These are phyloP conservation scores for Metopolophium dirhodum DNA, from an alignment of 1,140 invertebrate genomes.

Conservation along the genomic window DNA sequence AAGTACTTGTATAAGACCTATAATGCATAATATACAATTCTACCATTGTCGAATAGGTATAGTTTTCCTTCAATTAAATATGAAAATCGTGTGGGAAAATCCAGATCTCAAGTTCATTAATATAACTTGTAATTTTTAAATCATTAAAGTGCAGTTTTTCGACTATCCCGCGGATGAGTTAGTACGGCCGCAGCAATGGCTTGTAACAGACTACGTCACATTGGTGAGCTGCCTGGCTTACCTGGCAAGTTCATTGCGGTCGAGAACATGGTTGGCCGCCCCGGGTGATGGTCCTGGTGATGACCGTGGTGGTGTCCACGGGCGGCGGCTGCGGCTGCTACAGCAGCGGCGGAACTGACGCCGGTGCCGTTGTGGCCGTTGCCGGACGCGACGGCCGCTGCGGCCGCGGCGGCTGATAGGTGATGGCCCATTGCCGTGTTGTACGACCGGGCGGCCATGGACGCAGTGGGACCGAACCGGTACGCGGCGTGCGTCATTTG, in stretches of 20 bases:
- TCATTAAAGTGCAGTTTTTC: no score
- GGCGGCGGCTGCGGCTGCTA: slow-evolving; percentile 18
- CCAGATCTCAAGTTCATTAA: no score
- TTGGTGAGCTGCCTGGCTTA: neutral
- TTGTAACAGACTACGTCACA: no score
- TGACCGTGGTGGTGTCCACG: slow-evolving; percentile 30
- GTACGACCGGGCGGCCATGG: slow-evolving; percentile 52
- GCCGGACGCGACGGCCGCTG: slow-evolving; percentile 24
- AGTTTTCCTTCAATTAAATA: no score
- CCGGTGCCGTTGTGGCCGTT: slow-evolving; percentile 20
- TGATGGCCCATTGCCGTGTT: slow-evolving; percentile 55
- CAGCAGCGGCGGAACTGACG: neutral
- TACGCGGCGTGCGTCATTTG: slow-evolving; percentile 54
- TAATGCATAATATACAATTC: no score
- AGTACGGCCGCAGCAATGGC: no score
- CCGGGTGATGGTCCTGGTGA: slow-evolving; percentile 48
- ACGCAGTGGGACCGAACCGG: slow-evolving; percentile 52
- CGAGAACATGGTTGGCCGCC: slow-evolving; percentile 44
- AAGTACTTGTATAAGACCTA: no score
- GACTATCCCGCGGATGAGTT: no score
- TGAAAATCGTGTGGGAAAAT: no score
- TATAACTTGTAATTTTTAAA: no score
- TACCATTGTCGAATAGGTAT: no score
- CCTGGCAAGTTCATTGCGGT: slow-evolving; percentile 47
- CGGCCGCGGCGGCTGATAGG: slow-evolving; percentile 44